A percentile compares a stretch with the other conserved stretches of the same genome.
These are phyloP conservation scores for Anagyrus pseudococci DNA, from an alignment of 2,888 invertebrate species.

Conservation along the genomic window DNA sequence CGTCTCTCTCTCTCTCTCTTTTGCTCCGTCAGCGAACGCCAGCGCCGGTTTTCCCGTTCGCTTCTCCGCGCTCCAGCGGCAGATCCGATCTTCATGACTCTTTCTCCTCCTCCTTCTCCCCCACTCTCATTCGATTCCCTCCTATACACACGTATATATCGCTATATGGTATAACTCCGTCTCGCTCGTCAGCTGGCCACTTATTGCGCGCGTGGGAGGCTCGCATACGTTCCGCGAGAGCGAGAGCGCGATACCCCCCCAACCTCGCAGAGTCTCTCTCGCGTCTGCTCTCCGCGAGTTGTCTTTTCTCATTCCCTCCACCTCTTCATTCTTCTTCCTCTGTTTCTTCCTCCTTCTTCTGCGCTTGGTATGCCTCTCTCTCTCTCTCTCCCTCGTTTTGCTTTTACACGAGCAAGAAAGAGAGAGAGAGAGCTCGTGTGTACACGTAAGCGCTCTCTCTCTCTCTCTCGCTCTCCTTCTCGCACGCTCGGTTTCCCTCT, in stretches of 20 bases:
- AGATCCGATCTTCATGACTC: too few relatives aligned
- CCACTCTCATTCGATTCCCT: too few relatives aligned
- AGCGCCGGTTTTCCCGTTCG: background rate
- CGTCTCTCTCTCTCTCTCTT: constrained; percentile 10
- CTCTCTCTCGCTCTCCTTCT: constrained; percentile 1
- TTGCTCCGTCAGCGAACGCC: background rate
- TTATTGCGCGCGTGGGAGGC: background rate
- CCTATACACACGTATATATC: too few relatives aligned
- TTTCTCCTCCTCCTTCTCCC: too few relatives aligned
- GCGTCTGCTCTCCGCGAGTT: too few relatives aligned
- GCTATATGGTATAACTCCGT: background rate
- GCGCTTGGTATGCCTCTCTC: background rate
- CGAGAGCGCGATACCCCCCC: background rate
- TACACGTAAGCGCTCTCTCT: background rate
- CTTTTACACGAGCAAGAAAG: background rate
- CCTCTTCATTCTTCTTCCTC: background rate
- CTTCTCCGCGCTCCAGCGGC: too few relatives aligned
- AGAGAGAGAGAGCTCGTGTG: background rate
- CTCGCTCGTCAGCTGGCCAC: background rate
- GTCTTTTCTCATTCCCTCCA: too few relatives aligned
- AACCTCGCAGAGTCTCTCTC: too few relatives aligned
- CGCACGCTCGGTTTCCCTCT: too few relatives aligned
- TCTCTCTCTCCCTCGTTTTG: background rate
- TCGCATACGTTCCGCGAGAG: background rate
- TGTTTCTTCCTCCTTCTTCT: constrained; percentile 9